Percentiles rank a stretch among this genome's conserved stretches.
These are phyloP conservation scores for Myotis myotis DNA, from an alignment of 2,797 vertebrate genomes.

Conservation along the genomic window DNA sequence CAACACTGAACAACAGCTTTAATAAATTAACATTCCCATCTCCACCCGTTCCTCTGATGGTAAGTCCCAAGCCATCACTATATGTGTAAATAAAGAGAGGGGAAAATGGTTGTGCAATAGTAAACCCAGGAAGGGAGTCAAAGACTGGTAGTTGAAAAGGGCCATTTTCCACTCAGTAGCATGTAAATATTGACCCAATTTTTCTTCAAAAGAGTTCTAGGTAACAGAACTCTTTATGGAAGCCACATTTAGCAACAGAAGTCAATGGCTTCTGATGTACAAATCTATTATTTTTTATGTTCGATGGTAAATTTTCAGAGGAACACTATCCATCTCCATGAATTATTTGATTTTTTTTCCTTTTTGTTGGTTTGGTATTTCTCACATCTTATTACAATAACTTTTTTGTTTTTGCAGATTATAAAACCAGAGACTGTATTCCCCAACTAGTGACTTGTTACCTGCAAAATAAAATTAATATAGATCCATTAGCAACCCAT, in stretches of 20 bases:
- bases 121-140: neutral
- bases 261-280: neutral
- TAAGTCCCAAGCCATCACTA: neutral
- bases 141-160: neutral
- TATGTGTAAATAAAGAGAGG: neutral
- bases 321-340: neutral
- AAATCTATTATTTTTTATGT: neutral
- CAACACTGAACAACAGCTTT: neutral
- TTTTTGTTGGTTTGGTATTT: neutral
- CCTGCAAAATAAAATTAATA: slow-evolving; percentile 87
- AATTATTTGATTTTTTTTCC: neutral
- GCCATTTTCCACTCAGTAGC: neutral
- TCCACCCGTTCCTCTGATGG: neutral
- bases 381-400: neutral
- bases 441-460: slow-evolving; percentile 86
- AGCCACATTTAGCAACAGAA: neutral
- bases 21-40: neutral
- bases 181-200: neutral
- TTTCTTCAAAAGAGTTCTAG: neutral
- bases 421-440: slow-evolving; percentile 84
- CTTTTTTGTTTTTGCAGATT: slow-evolving; percentile 82
- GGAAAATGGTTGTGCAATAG: neutral
- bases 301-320: neutral
- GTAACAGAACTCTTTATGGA: neutral
- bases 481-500: slow-evolving; percentile 90